Base-by-base conservation (phyloP, 1,140 invertebrate genomes). In the Sycophila sp. region DNA sequence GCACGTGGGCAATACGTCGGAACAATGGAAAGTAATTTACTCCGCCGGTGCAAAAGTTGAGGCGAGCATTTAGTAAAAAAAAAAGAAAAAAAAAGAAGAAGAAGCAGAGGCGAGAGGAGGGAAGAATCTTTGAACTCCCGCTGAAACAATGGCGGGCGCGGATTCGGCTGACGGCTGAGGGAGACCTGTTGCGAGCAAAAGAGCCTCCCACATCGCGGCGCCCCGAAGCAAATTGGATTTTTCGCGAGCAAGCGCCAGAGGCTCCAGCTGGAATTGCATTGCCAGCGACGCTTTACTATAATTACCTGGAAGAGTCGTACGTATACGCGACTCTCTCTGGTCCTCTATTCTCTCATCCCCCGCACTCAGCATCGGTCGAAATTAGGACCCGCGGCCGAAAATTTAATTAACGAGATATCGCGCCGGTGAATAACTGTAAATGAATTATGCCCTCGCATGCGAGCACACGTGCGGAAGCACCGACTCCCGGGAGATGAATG, bases 161-260 rank as follows among this genome's bases (percentile, higher is more conserved):
- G n/a, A n/a, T n/a, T n/a, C n/a, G n/a, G n/a, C n/a, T n/a, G n/a
- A n/a, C n/a, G n/a, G n/a, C n/a, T n/a, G n/a, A 22, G 47, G 47
- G 1, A 40, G 32, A 65, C 62, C 47, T 65, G 62, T 65, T 65
- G 47, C 62, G 28, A 53, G 62, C 28, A 28, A 28, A 40, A 40
- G n/a, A n/a, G 30, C 22, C n/a, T 28, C 26, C 15, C 40, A 17
- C 38, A 38, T 40, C 10, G 1, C 13, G n/a, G 4, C 4, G 5
- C 4, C 47, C 62, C 58, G 73, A 49, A 55, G 69, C 73, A 77
- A 76, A 77, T 79, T 77, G 73, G 75, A 78, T 77, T 79, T 78
- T 78, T 78, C 55, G 38, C 13, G 17, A 15, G 42, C 22, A 55
- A n/a, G n/a, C 19, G 42, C 59, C 19, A 45, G 58, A 55, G 63